Base-by-base conservation (phyloP, 1,140 invertebrate genomes). In the Dendrolimus kikuchii region DNA sequence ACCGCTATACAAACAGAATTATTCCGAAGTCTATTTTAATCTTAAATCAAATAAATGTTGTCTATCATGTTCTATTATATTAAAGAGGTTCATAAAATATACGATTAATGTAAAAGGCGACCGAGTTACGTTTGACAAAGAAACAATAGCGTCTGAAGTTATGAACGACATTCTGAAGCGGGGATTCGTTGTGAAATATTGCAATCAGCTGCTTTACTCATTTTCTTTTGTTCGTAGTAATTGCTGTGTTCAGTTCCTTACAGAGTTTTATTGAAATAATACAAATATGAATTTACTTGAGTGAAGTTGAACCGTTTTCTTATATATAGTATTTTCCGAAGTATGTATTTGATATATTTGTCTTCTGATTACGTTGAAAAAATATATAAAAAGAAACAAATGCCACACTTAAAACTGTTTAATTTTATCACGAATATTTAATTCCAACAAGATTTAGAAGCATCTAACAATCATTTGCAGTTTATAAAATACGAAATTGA, bases 41-140 rank as follows among this genome's bases (percentile, higher is more conserved):
- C n/a, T 6, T 45, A 8, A n/a, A 45, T n/a, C 23, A 9, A 45
- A 45, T 45, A 9, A 45, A 45, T 10, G 43, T 45, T 45, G n/a
- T 23, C 23, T 23, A 23, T 23, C 23, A 23, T 23, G 66, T 71
- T 75, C 71, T 53, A 71, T 65, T 63, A 61, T 69, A 71, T 70
- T 64, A 71, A 57, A 67, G 52, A 71, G 60, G 55, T 71, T 71
- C 72, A 69, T 80, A 82, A 82, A 82, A 57, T 56, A 64, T 53
- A 51, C 71, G 66, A 73, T 73, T 72, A 76, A 77, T 72, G 73
- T 59, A 71, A 71, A 74, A 67, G 68, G 67, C 59, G 54, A 55
- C 56, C 49, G 64, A 66, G 58, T 66, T 54, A 49, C 55, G 48
- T 58, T 68, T 61, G 53, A 71, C 69, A 79, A 79, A 77, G 74